phyloP scores from a whole-genome alignment of 2,113 vertebrate genomes.

The Pachyramphus minor region DNA sequence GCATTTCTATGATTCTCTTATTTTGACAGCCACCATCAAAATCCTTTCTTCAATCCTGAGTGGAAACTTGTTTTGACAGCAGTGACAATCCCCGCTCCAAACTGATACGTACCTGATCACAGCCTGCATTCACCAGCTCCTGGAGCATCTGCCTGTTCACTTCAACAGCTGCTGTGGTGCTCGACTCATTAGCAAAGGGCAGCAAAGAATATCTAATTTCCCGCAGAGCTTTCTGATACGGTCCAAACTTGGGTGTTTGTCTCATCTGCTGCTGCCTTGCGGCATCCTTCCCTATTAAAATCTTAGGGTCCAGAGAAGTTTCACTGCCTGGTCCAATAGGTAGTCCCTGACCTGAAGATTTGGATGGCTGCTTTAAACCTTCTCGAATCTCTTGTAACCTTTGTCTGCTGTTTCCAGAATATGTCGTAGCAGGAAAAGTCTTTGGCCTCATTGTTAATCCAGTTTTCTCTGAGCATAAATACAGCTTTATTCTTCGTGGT shows the following conservation, averaged over 20 bases:
- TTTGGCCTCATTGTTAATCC: slow-evolving; percentile 94
- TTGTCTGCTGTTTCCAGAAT: slow-evolving; percentile 96
- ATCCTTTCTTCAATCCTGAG: background rate
- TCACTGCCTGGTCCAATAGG: slow-evolving; percentile 77
- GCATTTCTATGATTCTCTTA: background rate
- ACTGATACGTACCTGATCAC: slow-evolving; percentile 85
- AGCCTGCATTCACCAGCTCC: slow-evolving; percentile 93
- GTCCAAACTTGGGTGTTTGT: slow-evolving; percentile 90
- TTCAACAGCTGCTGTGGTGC: slow-evolving; percentile 78
- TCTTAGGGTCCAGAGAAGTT: slow-evolving; percentile 80
- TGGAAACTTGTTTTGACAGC: background rate
- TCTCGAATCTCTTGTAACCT: slow-evolving; percentile 96
- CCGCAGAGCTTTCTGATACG: slow-evolving; percentile 92
- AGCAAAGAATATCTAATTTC: slow-evolving; percentile 96
- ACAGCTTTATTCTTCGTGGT: slow-evolving; percentile 49
- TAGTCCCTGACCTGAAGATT: slow-evolving; percentile 84
- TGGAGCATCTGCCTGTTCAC: slow-evolving; percentile 98
- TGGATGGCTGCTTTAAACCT: slow-evolving; percentile 94
- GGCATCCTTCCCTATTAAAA: slow-evolving; percentile 81
- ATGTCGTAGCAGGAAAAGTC: slow-evolving; percentile 95
- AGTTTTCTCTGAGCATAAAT: slow-evolving; percentile 78
- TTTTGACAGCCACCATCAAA: background rate
- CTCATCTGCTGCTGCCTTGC: slow-evolving; percentile 89
- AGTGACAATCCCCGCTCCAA: background rate
- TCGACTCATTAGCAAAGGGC: slow-evolving; percentile 92